phyloP scores from a whole-genome alignment of 2,797 vertebrate species.

The Gymnothorax reevesii region DNA sequence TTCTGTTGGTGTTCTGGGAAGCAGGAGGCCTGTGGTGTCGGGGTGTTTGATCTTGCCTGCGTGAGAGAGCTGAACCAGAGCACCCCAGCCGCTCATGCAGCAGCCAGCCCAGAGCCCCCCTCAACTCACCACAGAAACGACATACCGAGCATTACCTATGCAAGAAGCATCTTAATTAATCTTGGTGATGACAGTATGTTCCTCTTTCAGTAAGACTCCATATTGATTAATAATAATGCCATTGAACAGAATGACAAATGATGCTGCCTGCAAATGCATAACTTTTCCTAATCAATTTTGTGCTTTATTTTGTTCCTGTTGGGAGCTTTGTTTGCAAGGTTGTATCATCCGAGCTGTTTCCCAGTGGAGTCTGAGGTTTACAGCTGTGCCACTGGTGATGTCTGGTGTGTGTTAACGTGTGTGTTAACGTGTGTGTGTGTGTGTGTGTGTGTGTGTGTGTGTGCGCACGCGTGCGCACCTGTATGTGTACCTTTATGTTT shows the following conservation, averaged over 20 bases:
- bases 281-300: slow-evolving; percentile 17
- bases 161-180: slow-evolving; percentile 50
- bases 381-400: background rate
- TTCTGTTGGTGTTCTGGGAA: background rate
- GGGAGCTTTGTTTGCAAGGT: slow-evolving; percentile 14
- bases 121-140: slow-evolving; percentile 52
- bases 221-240: slow-evolving; percentile 76
- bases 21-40: background rate
- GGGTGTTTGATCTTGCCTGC: background rate
- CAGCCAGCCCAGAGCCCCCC: slow-evolving; percentile 13
- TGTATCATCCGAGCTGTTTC: background rate
- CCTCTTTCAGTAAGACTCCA: slow-evolving; percentile 66
- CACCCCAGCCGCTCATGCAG: slow-evolving; percentile 13
- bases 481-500: background rate
- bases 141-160: slow-evolving; percentile 50
- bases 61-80: background rate
- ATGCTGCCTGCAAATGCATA: slow-evolving; percentile 37
- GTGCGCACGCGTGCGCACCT: background rate
- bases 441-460: background rate
- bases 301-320: slow-evolving; percentile 4
- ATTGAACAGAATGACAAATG: slow-evolving; percentile 72
- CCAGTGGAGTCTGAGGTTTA: slow-evolving; percentile 1
- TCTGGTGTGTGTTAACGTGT: background rate
- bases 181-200: slow-evolving; percentile 50
- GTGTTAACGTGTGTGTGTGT: background rate